These are phyloP conservation scores for Protobothrops mucrosquamatus DNA, from an alignment of 2,113 vertebrate genomes.

Conservation along the genomic window DNA sequence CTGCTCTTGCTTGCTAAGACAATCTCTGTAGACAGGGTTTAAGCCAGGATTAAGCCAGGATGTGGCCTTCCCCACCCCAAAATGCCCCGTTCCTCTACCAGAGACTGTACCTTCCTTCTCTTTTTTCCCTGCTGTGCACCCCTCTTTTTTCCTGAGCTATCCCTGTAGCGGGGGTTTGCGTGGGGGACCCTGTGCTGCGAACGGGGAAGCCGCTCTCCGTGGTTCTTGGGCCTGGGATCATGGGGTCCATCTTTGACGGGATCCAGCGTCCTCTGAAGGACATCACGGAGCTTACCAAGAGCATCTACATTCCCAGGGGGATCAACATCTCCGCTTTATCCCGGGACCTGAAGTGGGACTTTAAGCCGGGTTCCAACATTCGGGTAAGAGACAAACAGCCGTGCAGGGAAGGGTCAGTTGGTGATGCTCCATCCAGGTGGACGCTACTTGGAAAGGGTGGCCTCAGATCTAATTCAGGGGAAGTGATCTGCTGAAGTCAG, in stretches of 20 bases:
- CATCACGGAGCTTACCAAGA: constrained; percentile 53
- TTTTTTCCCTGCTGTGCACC: too few species aligned
- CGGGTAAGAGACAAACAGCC: constrained; percentile 25
- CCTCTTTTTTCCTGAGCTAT: constrained; percentile 36
- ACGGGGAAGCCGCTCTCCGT: constrained; percentile 63
- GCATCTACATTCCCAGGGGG: constrained; percentile 66
- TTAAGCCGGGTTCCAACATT: constrained; percentile 41
- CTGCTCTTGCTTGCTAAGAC: background rate
- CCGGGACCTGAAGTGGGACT: constrained; percentile 53
- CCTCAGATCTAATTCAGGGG: background rate
- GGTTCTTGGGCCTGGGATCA: constrained; percentile 61
- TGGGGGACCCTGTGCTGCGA: constrained; percentile 62
- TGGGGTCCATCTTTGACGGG: constrained; percentile 67
- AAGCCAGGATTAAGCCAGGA: background rate
- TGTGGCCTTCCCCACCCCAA: background rate
- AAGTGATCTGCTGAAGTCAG: background rate
- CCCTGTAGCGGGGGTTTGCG: constrained; percentile 50
- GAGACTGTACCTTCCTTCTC: background rate
- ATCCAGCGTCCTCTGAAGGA: constrained; percentile 65
- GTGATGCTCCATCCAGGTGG: background rate
- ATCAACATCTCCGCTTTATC: constrained; percentile 55
- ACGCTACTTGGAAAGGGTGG: background rate
- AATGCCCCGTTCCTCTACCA: background rate
- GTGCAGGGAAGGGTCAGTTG: background rate
- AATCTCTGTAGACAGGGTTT: background rate